Evolutionary conservation across 2,888 invertebrate genomes (phyloP), one percentile per base, ranked within the genome.

Genomic region (Caenorhabditis imperialis): DNA sequence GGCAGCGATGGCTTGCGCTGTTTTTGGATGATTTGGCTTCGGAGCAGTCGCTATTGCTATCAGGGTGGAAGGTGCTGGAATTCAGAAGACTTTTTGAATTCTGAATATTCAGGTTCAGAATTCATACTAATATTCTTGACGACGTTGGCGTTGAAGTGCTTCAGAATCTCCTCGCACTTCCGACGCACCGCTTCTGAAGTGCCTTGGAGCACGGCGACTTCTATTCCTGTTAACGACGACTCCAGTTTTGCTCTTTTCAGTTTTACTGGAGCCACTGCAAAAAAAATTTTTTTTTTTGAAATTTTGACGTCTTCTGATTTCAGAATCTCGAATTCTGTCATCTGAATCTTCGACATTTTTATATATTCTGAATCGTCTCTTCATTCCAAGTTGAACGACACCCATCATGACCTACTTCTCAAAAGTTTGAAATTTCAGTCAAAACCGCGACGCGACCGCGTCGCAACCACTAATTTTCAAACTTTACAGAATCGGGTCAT

Each of bases 71-170:
- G 58, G 42, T 3, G 65, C 73, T 73, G 60, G 6, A 71, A 70
- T 27, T 14, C 10, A 6, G 25, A 10, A 22, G 8, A 20, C 12
- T 44, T 27, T 23, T 38, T 27, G n/a, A 25, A 18, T 20, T 35
- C 37, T 37, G 10, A 38, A 8, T 16, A 20, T 12, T 30, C 7
- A 33, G 30, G 12, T 16, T 7, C n/a, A n/a, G n/a, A n/a, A n/a
- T 30, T 7, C 76, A 61, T 35, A 80, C 81, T 76, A 10, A 79
- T 63, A 53, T 78, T 82, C 22, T 81, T 81, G 22, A 83, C 78
- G 4, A 76, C 63, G 4, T 44, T 78, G 8, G 82, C 84, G 18
- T 81, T 83, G 30, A 83, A 81, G 22, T 61, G 35, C 20, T 74
- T 69, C 40, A 85, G 65, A 35, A 83, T 79, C 38, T 71, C 71